Evolutionary conservation across 2,888 invertebrate species (phyloP).

Genomic region (Galerucella pusilla): DNA sequence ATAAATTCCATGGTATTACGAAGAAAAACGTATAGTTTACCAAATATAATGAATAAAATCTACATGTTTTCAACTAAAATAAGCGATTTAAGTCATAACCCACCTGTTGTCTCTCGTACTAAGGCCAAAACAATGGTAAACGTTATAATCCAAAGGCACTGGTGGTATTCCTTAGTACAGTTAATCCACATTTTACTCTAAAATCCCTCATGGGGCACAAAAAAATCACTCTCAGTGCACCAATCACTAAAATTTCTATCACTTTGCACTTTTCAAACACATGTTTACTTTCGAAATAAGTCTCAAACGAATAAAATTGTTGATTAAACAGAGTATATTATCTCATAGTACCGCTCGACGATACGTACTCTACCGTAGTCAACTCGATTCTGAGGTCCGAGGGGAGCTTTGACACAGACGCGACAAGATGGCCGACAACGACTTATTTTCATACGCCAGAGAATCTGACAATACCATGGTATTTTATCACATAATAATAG

Average conservation of each 20-base stretch:
- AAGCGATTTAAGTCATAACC: conserved; percentile 53
- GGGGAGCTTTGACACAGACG: conserved; percentile 59
- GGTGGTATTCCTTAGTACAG: conserved; percentile 71
- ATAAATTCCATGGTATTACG: no score
- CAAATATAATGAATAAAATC: background rate
- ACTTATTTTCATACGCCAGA: conserved; percentile 59
- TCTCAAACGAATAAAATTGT: conserved; percentile 45
- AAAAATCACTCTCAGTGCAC: conserved; percentile 59
- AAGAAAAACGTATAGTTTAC: background rate
- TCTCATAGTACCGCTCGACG: conserved; percentile 47
- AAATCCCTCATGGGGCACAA: conserved; percentile 64
- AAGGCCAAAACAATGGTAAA: conserved; percentile 67
- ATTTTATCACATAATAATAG: background rate
- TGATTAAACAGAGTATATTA: conserved; percentile 45
- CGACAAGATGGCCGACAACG: conserved; percentile 62
- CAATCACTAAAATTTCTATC: conserved; percentile 65
- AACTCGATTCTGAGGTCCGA: conserved; percentile 51
- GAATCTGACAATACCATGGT: conserved; percentile 33
- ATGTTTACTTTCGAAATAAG: conserved; percentile 46
- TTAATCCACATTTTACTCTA: conserved; percentile 74
- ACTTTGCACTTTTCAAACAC: conserved; percentile 55
- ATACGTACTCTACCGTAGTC: conserved; percentile 51
- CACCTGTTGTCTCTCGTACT: conserved; percentile 71
- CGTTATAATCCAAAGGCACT: conserved; percentile 72
- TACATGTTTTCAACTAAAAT: conserved; percentile 9